A percentile compares a stretch with the other conserved stretches of the same genome.
Conservation (phyloP, 2,797 vertebrate species). For the Diplodus sargus region DNA sequence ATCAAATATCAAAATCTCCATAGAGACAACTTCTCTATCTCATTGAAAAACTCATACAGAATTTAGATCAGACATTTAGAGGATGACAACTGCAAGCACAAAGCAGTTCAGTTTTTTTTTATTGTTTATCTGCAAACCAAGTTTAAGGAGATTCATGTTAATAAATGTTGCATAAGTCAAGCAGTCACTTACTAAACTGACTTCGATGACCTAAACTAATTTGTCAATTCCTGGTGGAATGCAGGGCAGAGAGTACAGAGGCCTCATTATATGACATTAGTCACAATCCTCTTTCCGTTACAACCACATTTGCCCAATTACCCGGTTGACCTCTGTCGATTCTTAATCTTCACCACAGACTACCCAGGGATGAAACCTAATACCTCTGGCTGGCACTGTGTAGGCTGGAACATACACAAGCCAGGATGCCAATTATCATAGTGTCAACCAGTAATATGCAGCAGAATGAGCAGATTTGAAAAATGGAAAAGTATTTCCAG, state of each 20-base stretch:
- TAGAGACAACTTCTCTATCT: not conserved
- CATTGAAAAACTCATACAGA: conserved; percentile 2
- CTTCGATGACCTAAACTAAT: conserved; percentile 43
- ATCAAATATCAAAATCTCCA: not conserved
- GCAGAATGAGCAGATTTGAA: conserved; percentile 5
- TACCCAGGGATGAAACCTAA: conserved; percentile 42
- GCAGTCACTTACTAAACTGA: conserved; percentile 25
- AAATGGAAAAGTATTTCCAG: conserved; percentile 30
- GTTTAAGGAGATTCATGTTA: conserved; percentile 7
- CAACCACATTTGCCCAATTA: conserved; percentile 68
- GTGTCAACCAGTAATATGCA: conserved; percentile 38
- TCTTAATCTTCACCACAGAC: conserved; percentile 57
- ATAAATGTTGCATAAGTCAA: conserved; percentile 32
- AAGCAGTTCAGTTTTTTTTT: not conserved
- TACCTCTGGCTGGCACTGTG: conserved; percentile 34
- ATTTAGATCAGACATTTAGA: not conserved
- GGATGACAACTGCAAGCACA: not conserved
- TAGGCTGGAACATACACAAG: conserved; percentile 40
- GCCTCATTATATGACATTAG: conserved; percentile 47
- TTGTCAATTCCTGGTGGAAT: conserved; percentile 30
- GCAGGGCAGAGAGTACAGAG: conserved; percentile 22
- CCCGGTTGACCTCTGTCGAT: conserved; percentile 57
- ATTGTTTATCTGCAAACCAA: not conserved
- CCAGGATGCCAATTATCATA: conserved; percentile 49
- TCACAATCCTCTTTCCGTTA: conserved; percentile 55